Conservation (phyloP, 1,140 invertebrate species). For the Sitodiplosis mosellana region DNA sequence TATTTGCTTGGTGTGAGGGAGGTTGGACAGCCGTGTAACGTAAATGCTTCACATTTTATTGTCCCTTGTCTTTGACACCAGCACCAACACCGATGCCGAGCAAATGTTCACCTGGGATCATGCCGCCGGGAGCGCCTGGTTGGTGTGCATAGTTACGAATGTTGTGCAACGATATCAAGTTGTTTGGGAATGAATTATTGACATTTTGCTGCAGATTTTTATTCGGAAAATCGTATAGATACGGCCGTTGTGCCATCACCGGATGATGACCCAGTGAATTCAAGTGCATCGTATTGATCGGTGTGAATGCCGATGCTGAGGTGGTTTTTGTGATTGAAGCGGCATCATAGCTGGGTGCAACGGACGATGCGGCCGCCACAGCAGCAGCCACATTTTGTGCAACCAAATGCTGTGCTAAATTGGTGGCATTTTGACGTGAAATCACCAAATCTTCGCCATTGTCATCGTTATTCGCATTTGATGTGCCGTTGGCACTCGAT, state of each 20-base stretch:
- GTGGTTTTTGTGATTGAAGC: conserved; percentile 27
- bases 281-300: conserved; percentile 65
- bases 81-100: conserved; percentile 16
- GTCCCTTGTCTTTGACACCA: conserved; percentile 20
- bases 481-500: conserved; percentile 5
- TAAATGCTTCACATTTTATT: conserved; percentile 15
- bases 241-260: conserved; percentile 48
- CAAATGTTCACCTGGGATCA: conserved; percentile 19
- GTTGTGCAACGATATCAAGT: conserved; percentile 88
- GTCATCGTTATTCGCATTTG: conserved; percentile 6
- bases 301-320: conserved; percentile 69
- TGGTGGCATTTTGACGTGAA: conserved; percentile 23
- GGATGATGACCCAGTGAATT: conserved; percentile 52
- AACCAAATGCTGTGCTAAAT: conserved; percentile 15
- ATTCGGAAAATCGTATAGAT: conserved; percentile 74
- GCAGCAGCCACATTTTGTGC: conserved; percentile 8
- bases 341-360: conserved; percentile 16
- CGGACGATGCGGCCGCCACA: conserved; percentile 4
- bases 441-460: conserved; percentile 29
- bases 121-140: conserved; percentile 39
- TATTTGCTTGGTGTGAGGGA: too few relatives aligned
- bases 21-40: too few relatives aligned
- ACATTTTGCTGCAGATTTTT: conserved; percentile 33
- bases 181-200: conserved; percentile 70
- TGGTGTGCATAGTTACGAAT: conserved; percentile 93